Base-by-base conservation (phyloP, 2,888 invertebrate species). In the Aleiodes testaceus region DNA sequence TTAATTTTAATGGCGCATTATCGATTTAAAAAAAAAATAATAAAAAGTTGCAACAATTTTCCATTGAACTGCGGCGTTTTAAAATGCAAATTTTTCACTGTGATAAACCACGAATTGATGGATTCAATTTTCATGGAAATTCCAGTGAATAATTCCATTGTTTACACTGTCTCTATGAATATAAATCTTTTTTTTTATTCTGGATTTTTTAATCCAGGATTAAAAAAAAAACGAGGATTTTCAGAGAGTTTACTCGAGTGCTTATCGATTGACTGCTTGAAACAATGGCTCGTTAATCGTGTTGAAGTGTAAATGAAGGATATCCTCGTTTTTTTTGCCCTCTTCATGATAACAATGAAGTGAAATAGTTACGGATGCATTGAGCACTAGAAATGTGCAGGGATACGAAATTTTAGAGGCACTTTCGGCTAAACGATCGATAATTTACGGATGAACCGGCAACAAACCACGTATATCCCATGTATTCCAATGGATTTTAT, bases 181-280 rank as follows among this genome's bases (percentile, higher is more conserved):
- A 7, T 6, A 14, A 49, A 49, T 49, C 14, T 49, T 49, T 44
- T 44, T 44, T 44, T 1, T 11, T 44, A 44, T 4, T 44, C n/a
- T 11, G n/a, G 11, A 50, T 18, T 20, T 52, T 50, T 52, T 53
- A 53, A 6, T 22, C 26, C 26, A 22, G 4, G 3, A 26, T 5
- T 5, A 26, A 26, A 1, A 26, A 26, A 26, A 26, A 26, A 26
- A 1, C 5, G 22, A 3, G 22, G 26, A 26, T 22, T 20, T 30
- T 26, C 18, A 30, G 16, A 55, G 55, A 16, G 59, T 59, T 59
- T 7, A 59, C 36, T 59, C 26, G 59, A 36, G 59, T 59, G 42
- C 36, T 59, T 16, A 42, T 59, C 59, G 36, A 59, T 59, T 59
- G 42, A 16, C 14, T 59, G 18, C 59, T 55, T 55, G 55, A 55